phyloP scores from a whole-genome alignment of 2,888 invertebrate species.

The Drosophila pseudotalamancana region DNA sequence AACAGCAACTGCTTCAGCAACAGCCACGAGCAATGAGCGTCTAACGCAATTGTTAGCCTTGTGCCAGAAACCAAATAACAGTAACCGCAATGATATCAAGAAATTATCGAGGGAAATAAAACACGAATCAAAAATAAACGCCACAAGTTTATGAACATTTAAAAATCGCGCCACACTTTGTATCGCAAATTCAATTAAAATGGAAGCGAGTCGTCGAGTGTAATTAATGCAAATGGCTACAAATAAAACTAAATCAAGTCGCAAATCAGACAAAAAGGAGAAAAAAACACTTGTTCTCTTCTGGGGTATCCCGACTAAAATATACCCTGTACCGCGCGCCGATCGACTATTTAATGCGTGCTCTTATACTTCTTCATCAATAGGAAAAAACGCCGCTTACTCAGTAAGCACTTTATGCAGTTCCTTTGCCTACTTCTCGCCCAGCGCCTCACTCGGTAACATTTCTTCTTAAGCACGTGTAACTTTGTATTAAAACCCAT shows the following conservation, averaged over 20 bases:
- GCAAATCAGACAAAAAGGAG: neutral
- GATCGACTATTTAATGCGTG: no score
- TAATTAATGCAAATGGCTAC: conserved; percentile 73
- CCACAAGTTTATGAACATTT: conserved; percentile 58
- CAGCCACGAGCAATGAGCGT: conserved; percentile 39
- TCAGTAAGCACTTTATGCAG: no score
- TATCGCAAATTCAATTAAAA: conserved; percentile 75
- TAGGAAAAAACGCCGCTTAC: no score
- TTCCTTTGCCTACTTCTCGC: no score
- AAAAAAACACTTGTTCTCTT: no score
- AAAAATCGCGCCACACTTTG: conserved; percentile 68
- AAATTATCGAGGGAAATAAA: conserved; percentile 51
- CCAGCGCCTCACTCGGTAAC: no score
- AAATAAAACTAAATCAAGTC: conserved; percentile 64
- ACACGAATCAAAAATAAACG: conserved; percentile 58
- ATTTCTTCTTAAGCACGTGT: no score
- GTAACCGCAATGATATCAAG: conserved; percentile 40
- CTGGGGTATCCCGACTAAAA: no score
- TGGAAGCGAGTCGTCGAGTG: conserved; percentile 47
- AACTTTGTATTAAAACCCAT: no score
- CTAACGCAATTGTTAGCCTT: conserved; percentile 76
- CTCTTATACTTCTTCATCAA: no score
- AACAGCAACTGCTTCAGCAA: conserved; percentile 22
- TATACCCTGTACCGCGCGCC: no score
- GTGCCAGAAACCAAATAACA: conserved; percentile 76